Conservation (phyloP, 2,797 vertebrate species). For the Pteronotus mesoamericanus region DNA sequence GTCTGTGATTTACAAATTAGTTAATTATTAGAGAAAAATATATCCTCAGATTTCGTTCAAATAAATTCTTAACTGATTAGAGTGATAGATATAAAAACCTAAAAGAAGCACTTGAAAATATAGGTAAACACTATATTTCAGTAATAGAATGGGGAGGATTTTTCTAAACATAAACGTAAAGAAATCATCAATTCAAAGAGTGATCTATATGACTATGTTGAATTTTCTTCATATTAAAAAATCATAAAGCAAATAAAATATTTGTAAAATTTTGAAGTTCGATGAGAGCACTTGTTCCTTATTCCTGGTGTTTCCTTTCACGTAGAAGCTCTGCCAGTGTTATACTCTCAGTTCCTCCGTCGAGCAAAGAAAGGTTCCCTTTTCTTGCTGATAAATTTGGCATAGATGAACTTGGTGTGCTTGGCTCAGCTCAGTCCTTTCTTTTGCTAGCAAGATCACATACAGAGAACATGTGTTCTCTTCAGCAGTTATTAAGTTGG, state of each 20-base stretch:
- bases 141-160: background rate
- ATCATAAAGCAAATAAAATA: background rate
- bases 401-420: background rate
- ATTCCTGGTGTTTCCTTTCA: background rate
- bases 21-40: background rate
- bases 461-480: background rate
- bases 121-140: background rate
- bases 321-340: background rate
- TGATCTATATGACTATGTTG: background rate
- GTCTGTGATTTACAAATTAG: background rate
- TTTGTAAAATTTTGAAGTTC: background rate
- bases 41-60: background rate
- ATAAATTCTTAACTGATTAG: background rate
- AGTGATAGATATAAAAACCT: background rate
- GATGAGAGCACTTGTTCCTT: background rate
- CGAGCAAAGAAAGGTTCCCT: background rate
- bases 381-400: background rate
- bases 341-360: background rate
- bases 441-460: background rate
- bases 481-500: background rate
- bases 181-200: background rate
- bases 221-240: background rate
- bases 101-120: background rate
- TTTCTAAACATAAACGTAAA: background rate
- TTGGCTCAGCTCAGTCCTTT: background rate